Conservation (phyloP, 2,113 vertebrate genomes). For the Penelope pileata region DNA sequence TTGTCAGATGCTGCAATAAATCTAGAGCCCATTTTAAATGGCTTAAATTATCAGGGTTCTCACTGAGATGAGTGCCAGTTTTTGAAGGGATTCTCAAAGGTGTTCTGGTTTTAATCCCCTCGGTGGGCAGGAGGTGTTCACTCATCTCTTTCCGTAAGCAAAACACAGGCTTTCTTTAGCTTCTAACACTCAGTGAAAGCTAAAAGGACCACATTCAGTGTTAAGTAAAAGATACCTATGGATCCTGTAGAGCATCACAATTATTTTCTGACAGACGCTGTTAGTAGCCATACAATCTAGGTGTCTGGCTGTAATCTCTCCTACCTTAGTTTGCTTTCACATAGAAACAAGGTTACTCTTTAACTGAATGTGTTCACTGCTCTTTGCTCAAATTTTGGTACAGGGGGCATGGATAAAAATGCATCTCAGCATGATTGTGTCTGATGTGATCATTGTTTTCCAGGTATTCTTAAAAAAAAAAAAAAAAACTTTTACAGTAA, state of each 20-base stretch:
- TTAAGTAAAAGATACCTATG: background rate
- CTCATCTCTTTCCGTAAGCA: background rate
- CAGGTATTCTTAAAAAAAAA: background rate
- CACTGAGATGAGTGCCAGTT: background rate
- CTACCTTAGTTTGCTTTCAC: background rate
- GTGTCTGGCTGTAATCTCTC: background rate
- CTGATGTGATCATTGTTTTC: background rate
- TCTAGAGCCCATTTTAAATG: background rate
- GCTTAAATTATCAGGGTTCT: background rate
- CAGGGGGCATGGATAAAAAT: background rate
- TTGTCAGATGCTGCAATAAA: background rate
- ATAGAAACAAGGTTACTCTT: background rate
- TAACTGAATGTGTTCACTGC: background rate
- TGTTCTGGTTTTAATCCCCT: background rate
- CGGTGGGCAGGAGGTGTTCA: background rate
- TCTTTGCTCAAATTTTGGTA: background rate
- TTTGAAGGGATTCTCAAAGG: background rate
- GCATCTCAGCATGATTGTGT: accelerated
- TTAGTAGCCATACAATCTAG: background rate
- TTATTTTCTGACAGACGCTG: background rate
- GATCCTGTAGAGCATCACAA: background rate
- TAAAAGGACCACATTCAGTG: background rate
- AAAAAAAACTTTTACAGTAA: too few species aligned
- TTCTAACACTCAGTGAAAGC: background rate
- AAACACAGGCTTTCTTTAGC: background rate